Evolutionary conservation across 35 echinoderm and acorn worm genomes (phyloP).

Genomic region (Lytechinus pictus): DNA sequence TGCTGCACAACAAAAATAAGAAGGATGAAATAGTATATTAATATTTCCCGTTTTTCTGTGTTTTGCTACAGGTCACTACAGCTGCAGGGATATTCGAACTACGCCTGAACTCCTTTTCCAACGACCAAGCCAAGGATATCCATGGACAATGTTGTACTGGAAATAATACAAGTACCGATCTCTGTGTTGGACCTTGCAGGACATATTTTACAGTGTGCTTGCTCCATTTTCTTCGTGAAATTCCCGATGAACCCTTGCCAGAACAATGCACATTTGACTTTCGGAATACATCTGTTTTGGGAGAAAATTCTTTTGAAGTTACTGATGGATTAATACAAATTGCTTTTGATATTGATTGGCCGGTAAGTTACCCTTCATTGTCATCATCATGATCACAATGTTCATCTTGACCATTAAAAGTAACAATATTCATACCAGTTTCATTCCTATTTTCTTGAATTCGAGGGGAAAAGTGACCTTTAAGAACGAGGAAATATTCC

Average conservation of each 20-base stretch:
- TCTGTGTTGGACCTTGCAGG: conserved; percentile 57
- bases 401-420: neutral
- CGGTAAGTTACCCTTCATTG: conserved; percentile 52
- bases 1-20: neutral
- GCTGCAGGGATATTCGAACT: conserved; percentile 64
- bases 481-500: neutral
- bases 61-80: conserved; percentile 46
- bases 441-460: neutral
- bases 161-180: conserved; percentile 37
- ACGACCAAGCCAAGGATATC: conserved; percentile 57
- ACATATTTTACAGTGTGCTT: conserved; percentile 67
- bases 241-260: conserved; percentile 52
- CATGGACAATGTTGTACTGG: conserved; percentile 64
- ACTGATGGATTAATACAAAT: conserved; percentile 57
- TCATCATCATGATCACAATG: neutral
- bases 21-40: neutral
- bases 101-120: conserved; percentile 60
- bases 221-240: conserved; percentile 64
- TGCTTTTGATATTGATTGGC: conserved; percentile 64
- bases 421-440: too few species aligned
- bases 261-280: conserved; percentile 63
- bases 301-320: conserved; percentile 65
- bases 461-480: neutral
- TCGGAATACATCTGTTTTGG: conserved; percentile 56
- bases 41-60: neutral